These are phyloP conservation scores for Globodera rostochiensis DNA, from an alignment of 1,140 invertebrate genomes.

Conservation along the genomic window DNA sequence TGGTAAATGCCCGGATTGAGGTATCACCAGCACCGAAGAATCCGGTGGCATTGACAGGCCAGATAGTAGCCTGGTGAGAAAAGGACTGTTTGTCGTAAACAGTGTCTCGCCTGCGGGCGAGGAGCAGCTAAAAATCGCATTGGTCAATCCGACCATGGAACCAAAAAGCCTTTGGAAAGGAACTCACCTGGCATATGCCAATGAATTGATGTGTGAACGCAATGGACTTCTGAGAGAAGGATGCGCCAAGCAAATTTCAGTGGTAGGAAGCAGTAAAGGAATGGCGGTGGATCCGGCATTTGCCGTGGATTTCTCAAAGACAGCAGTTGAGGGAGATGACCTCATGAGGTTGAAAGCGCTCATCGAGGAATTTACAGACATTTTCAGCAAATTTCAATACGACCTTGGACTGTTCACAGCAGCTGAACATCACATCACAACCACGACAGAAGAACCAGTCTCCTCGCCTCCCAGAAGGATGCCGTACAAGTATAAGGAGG, in stretches of 20 bases:
- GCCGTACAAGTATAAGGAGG: constrained; percentile 13
- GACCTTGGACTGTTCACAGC: constrained; percentile 1
- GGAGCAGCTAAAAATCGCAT: neutral
- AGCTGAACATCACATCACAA: constrained; percentile 1
- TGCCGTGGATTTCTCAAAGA: neutral
- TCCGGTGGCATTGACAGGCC: neutral
- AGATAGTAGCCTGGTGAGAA: neutral
- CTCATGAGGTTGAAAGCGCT: neutral
- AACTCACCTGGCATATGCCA: constrained; percentile 1
- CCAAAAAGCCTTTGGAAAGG: neutral
- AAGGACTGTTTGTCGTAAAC: neutral
- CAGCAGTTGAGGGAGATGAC: neutral
- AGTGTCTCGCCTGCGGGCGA: constrained; percentile 7
- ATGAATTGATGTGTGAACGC: neutral
- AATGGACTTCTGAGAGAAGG: neutral
- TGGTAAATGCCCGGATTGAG: neutral
- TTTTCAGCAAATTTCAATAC: constrained; percentile 10
- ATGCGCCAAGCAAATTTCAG: neutral
- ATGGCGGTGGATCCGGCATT: neutral
- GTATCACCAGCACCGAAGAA: neutral
- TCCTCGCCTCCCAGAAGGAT: neutral
- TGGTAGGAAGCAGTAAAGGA: neutral
- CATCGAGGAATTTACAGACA: constrained; percentile 5
- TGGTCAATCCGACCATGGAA: constrained; percentile 8
- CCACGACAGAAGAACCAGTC: constrained; percentile 19